Evolutionary conservation across 2,113 vertebrate species (phyloP).

Genomic region (Salminus brasiliensis): DNA sequence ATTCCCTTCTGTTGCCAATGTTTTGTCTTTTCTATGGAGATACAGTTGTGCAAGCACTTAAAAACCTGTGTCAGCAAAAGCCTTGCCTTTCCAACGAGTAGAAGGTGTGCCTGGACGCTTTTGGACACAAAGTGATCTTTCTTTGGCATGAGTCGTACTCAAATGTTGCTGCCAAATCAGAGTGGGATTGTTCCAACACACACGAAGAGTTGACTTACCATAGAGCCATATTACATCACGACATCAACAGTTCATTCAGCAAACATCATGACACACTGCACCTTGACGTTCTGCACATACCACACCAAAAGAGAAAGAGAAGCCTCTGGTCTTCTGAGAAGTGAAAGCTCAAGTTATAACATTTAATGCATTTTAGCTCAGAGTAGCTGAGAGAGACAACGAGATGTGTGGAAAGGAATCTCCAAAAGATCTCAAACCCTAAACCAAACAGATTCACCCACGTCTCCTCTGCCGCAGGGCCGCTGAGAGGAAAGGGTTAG

Average conservation of each 20-base stretch:
- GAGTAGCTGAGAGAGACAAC: not conserved
- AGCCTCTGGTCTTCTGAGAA: not conserved
- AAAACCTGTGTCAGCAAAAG: not conserved
- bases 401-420: not conserved
- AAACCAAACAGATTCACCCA: not conserved
- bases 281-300: not conserved
- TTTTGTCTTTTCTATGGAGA: not conserved
- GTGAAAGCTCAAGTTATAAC: not conserved
- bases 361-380: not conserved
- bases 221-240: not conserved
- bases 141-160: not conserved
- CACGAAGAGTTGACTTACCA: not conserved
- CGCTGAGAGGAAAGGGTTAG: not conserved
- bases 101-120: not conserved
- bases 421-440: not conserved
- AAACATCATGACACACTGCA: not conserved
- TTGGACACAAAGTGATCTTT: not conserved
- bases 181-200: not conserved
- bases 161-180: not conserved
- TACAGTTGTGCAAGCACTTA: not conserved
- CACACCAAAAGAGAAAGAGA: not conserved
- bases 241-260: conserved; percentile 18
- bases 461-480: not conserved
- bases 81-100: not conserved
- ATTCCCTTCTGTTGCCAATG: not conserved